phyloP scores from a whole-genome alignment of 2,888 invertebrate genomes.

The Diaprepes abbreviatus region DNA sequence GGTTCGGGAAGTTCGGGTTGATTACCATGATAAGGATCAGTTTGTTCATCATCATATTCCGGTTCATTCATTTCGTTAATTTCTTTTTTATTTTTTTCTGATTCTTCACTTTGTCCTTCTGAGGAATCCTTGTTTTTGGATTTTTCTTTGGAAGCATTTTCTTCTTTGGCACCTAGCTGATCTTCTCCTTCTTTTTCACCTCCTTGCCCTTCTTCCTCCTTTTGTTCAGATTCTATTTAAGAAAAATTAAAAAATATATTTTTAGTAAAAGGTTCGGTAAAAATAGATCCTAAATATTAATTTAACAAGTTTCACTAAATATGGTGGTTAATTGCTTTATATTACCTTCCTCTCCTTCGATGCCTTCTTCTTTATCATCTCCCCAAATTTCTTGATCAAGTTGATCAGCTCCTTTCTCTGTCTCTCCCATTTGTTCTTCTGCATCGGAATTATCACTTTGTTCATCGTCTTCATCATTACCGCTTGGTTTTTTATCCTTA shows the following conservation, averaged over 20 bases:
- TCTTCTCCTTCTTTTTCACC: conserved; percentile 77
- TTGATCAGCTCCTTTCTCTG: conserved; percentile 87
- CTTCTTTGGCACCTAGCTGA: conserved; percentile 83
- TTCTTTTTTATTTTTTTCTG: conserved; percentile 71
- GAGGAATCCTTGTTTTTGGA: conserved; percentile 71
- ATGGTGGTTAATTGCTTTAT: no score
- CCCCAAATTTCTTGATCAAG: conserved; percentile 87
- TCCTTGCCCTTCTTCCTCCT: conserved; percentile 67
- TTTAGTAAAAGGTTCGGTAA: no score
- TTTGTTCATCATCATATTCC: conserved; percentile 84
- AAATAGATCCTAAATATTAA: no score
- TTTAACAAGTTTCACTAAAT: no score
- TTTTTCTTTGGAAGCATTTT: conserved; percentile 66
- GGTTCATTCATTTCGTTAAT: conserved; percentile 88
- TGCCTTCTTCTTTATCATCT: conserved; percentile 79
- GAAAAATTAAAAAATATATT: neutral
- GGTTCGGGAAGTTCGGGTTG: conserved; percentile 84
- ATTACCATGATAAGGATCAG: conserved; percentile 87
- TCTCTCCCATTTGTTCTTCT: conserved; percentile 98
- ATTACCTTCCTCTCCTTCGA: conserved; percentile 61
- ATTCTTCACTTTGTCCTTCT: conserved; percentile 69
- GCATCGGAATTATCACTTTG: conserved; percentile 80
- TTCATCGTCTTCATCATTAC: conserved; percentile 76
- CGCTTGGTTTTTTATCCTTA: conserved; percentile 41
- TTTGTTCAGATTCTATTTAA: conserved; percentile 25